These are phyloP conservation scores for Noctua comes DNA, from an alignment of 2,888 invertebrate species.

Conservation along the genomic window DNA sequence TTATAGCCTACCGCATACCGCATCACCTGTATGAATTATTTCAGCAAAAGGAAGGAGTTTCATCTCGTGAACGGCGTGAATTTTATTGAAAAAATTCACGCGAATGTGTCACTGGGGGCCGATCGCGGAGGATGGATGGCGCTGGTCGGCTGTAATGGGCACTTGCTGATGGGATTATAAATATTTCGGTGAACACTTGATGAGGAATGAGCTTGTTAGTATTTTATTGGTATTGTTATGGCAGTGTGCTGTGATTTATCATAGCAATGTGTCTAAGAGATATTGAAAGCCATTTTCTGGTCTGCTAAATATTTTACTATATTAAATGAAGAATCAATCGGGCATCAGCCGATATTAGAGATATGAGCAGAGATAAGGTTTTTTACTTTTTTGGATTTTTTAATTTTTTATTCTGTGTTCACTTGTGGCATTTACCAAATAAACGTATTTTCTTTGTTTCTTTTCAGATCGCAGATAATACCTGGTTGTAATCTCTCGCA, in stretches of 20 bases:
- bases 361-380: too few species aligned
- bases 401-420: too few species aligned
- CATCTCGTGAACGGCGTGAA: slow-evolving; percentile 29
- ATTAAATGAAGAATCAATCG: not conserved
- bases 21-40: slow-evolving; percentile 47
- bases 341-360: not conserved
- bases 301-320: not conserved
- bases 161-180: slow-evolving; percentile 30
- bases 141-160: slow-evolving; percentile 4
- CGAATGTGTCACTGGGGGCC: slow-evolving; percentile 45
- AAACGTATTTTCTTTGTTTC: too few species aligned
- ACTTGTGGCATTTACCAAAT: too few species aligned
- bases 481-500: not conserved
- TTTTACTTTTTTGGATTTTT: too few species aligned
- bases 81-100: slow-evolving; percentile 58
- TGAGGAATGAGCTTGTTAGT: not conserved
- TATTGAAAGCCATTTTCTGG: not conserved
- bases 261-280: not conserved
- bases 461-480: not conserved
- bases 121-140: slow-evolving; percentile 19
- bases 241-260: not conserved
- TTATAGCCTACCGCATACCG: slow-evolving; percentile 11
- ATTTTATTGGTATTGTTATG: not conserved
- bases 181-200: slow-evolving; percentile 14
- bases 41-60: slow-evolving; percentile 20